These are phyloP conservation scores for Cryptotis parvus DNA, from an alignment of 2,113 vertebrate genomes.

Conservation along the genomic window DNA sequence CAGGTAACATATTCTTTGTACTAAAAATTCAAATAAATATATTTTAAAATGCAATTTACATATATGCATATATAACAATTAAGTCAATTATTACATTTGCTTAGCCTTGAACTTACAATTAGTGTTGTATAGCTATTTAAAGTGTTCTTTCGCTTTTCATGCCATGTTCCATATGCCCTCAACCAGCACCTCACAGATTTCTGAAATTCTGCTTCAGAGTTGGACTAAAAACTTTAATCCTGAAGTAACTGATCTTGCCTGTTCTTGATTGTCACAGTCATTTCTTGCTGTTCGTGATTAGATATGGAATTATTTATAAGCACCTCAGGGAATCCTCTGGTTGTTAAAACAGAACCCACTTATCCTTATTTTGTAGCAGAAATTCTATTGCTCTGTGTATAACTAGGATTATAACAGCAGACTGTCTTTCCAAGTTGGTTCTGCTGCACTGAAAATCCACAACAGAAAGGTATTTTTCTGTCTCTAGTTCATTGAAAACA, in stretches of 20 bases:
- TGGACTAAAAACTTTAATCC: background rate
- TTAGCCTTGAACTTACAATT: background rate
- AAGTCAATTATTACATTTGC: background rate
- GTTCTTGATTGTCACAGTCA: background rate
- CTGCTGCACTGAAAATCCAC: background rate
- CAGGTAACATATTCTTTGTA: no score
- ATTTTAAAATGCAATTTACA: background rate
- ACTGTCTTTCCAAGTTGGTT: background rate
- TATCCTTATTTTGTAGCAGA: background rate
- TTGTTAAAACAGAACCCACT: background rate
- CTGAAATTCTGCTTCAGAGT: background rate
- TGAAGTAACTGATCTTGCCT: background rate
- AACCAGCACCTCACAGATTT: background rate
- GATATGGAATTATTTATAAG: background rate
- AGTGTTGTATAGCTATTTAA: background rate
- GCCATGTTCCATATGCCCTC: background rate
- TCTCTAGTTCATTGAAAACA: background rate
- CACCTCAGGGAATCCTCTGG: background rate
- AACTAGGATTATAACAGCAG: slow-evolving; percentile 9
- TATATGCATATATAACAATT: background rate
- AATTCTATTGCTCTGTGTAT: background rate
- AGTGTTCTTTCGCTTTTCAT: background rate
- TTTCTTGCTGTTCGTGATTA: background rate
- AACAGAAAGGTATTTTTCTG: background rate
- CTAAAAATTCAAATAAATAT: no score